Conservation (phyloP, 2,888 invertebrate genomes). For the Coronaproctus castanopsis region DNA sequence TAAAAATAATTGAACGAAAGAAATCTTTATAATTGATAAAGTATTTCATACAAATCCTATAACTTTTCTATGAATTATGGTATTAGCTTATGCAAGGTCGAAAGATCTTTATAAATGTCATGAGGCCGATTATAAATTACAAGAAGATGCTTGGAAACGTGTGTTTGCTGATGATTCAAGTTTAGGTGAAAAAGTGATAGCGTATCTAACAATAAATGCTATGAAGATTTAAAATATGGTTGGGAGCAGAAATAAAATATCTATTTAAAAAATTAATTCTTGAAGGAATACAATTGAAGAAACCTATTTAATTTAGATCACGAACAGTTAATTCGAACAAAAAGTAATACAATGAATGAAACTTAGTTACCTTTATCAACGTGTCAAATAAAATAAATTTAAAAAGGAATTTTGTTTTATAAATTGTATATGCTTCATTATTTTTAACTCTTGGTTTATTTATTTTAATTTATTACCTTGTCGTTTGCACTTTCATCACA, state of each 20-base stretch:
- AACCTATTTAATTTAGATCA: not conserved
- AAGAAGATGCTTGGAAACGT: conserved; percentile 12
- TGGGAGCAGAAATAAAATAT: conserved; percentile 8
- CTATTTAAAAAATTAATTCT: not conserved
- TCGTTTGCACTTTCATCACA: too few relatives aligned
- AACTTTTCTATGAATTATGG: not conserved
- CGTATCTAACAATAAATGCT: conserved; percentile 6
- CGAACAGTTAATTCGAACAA: not conserved
- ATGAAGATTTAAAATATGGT: conserved; percentile 12
- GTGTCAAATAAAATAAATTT: not conserved
- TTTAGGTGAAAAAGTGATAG: conserved; percentile 8
- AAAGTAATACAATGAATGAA: not conserved
- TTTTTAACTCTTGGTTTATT: conserved; percentile 9
- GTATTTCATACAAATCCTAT: not conserved
- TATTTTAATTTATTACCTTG: too few relatives aligned
- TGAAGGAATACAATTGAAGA: not conserved
- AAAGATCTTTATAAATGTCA: conserved; percentile 6
- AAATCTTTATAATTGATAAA: not conserved
- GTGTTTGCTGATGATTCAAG: conserved; percentile 11
- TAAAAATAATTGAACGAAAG: not conserved
- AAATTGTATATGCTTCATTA: conserved; percentile 9
- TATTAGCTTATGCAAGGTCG: conserved; percentile 1
- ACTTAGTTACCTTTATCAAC: not conserved
- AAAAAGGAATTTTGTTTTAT: not conserved
- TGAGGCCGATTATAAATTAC: conserved; percentile 10